Evolutionary conservation across 2,113 vertebrate species (phyloP).

Genomic region (Uropsilus gracilis): DNA sequence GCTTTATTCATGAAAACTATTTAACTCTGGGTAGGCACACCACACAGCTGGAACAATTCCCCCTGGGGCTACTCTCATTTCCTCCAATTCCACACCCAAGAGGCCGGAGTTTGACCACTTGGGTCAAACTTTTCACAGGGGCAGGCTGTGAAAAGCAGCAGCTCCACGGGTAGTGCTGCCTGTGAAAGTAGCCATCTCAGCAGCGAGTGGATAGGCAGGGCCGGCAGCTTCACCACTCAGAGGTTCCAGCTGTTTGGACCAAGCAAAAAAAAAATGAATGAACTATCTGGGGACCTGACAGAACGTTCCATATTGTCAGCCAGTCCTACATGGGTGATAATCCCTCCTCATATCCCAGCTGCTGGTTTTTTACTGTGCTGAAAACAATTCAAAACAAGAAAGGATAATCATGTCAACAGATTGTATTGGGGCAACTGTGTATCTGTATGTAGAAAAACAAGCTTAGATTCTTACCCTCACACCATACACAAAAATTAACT

Average conservation of each 20-base stretch:
- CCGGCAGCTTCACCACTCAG: not conserved
- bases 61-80: not conserved
- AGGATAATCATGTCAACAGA: constrained; percentile 32
- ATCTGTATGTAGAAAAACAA: not conserved
- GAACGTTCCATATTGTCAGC: not conserved
- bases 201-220: not conserved
- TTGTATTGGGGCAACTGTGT: not conserved
- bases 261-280: not conserved
- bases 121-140: too few relatives aligned
- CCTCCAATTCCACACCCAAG: not conserved
- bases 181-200: not conserved
- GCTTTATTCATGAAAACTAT: not conserved
- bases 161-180: not conserved
- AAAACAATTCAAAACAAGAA: not conserved
- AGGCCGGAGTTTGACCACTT: not conserved
- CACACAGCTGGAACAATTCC: not conserved
- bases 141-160: not conserved
- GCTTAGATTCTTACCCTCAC: not conserved
- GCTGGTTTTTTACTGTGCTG: not conserved
- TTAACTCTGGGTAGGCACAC: not conserved
- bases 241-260: not conserved
- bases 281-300: not conserved
- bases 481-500: constrained; percentile 2
- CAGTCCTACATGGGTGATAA: not conserved
- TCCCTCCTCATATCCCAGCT: not conserved